Base-by-base conservation (phyloP, 2,888 invertebrate genomes). In the Cataglyphis rosenhaueri region DNA sequence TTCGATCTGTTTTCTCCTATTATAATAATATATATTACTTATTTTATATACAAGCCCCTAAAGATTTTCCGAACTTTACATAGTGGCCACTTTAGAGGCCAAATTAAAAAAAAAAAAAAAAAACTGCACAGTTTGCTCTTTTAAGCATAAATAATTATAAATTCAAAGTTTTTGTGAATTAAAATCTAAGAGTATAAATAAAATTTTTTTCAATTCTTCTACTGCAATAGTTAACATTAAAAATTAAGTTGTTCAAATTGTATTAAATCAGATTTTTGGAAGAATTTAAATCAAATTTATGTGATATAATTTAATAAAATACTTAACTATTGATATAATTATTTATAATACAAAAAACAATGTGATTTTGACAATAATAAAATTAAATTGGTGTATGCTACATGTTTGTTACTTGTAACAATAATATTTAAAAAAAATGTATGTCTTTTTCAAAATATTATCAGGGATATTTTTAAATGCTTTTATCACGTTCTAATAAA, bases 1-100 rank as follows among this genome's bases (percentile, higher is more conserved):
- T 89, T 92, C 92, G 89, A 90, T 89, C 73, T 86, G 38, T 71
- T 74, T 74, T 81, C 35, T 44, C 35, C 18, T 35, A 82, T 3
- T 15, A 44, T 32, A n/a, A 38, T 6, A 29, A 66, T 66, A 44
- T 18, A 8, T 52, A 18, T 3, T 38, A 3, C 15, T 64, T 18
- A 10, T 52, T 38, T 35, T 35, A 6, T 59, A 9, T 21, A 15
- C 1, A 74, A 61, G n/a, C 0, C n/a, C 52, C n/a, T 8, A 59
- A 74, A 61, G 21, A n/a, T 0, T n/a, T 65, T 15, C 8, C 18
- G 32, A 65, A 75, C 0, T 64, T 65, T 52, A n/a, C n/a, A 35
- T 25, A 25, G 25, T 1, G 25, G 25, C 25, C 25, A 25, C 25
- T 25, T 64, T 25, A 35, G 2, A 18, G 8, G 21, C 15, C 0